Evolutionary conservation across 2,797 vertebrate genomes (phyloP).

Genomic region (Neomorphus geoffroyi): DNA sequence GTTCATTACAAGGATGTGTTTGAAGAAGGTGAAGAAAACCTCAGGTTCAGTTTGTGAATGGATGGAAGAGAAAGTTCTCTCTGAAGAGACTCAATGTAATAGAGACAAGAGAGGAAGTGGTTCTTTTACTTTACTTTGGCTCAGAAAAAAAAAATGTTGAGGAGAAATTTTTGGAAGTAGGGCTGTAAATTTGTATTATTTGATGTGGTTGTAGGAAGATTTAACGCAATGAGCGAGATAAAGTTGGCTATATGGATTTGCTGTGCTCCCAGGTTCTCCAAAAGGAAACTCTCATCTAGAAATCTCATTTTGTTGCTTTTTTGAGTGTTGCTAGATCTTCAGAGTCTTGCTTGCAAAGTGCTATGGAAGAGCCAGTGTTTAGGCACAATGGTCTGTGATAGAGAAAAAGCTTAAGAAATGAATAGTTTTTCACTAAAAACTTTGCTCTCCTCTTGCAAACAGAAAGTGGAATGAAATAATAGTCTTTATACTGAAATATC

Average conservation of each 20-base stretch:
- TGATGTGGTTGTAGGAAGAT: background rate
- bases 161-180: background rate
- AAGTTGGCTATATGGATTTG: background rate
- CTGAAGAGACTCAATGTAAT: background rate
- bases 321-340: background rate
- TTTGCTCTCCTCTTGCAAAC: background rate
- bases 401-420: background rate
- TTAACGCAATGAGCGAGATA: background rate
- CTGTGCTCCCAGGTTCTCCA: background rate
- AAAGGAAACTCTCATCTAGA: background rate
- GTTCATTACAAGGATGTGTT: background rate
- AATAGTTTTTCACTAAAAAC: background rate
- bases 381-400: background rate
- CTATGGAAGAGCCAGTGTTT: background rate
- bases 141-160: background rate
- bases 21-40: background rate
- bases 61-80: background rate
- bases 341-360: background rate
- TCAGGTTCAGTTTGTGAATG: background rate
- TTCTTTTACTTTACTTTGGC: background rate
- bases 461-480: background rate
- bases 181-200: background rate
- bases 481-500: background rate
- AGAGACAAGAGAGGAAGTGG: background rate
- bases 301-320: background rate